phyloP scores from a whole-genome alignment of 1,140 invertebrate species.

The Phymastichus coffea region DNA sequence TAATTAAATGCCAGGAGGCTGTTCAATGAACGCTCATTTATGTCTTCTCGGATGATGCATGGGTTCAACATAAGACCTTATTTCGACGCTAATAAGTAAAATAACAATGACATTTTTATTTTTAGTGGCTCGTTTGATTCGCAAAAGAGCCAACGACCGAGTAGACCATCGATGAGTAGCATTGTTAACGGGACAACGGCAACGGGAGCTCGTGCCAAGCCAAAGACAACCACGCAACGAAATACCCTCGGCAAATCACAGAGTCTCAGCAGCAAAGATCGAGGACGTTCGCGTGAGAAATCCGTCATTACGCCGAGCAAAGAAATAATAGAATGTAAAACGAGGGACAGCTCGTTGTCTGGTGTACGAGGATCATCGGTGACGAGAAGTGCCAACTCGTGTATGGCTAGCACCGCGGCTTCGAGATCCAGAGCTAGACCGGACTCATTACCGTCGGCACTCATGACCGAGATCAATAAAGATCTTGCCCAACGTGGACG shows the following conservation, averaged over 20 bases:
- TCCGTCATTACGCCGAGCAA: conserved; percentile 23
- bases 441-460: conserved; percentile 58
- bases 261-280: conserved; percentile 51
- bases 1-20: too few relatives aligned
- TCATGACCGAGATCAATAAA: conserved; percentile 50
- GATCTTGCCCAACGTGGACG: conserved; percentile 44
- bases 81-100: not conserved
- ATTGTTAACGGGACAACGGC: conserved; percentile 15
- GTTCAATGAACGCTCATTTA: too few relatives aligned
- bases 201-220: conserved; percentile 44
- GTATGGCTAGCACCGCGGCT: conserved; percentile 20
- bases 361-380: conserved; percentile 12
- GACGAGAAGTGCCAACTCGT: not conserved
- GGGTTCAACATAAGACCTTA: too few relatives aligned
- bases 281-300: conserved; percentile 59
- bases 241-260: conserved; percentile 36
- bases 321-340: too few relatives aligned
- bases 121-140: conserved; percentile 1
- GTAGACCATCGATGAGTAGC: conserved; percentile 24
- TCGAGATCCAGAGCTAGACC: conserved; percentile 49
- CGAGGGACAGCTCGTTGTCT: conserved; percentile 19
- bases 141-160: conserved; percentile 22
- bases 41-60: too few relatives aligned
- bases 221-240: conserved; percentile 58
- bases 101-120: not conserved